Base-by-base conservation (phyloP, 2,888 invertebrate genomes). In the Dendrolimus pini region DNA sequence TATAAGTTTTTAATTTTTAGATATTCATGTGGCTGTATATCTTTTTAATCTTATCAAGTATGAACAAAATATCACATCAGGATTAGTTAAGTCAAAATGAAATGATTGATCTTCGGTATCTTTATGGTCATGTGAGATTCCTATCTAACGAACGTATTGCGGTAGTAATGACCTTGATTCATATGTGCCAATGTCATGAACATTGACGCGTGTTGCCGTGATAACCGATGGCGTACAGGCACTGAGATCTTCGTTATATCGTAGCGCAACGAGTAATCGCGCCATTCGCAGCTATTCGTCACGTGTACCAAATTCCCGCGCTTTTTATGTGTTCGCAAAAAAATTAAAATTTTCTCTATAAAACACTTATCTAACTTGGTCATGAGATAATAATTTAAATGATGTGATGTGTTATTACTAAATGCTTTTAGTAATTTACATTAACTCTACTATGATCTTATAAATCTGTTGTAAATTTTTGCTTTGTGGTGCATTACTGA, bases 161-260 rank as follows among this genome's bases (percentile, higher is more conserved):
- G 62, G 65, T 67, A 65, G 58, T 63, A 70, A 64, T 71, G 74
- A 62, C 79, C 75, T 76, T 75, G 73, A 63, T 58, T 60, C 61
- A 68, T 68, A 59, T 68, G 67, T 77, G 78, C 74, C 78, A 78
- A 62, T 77, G 78, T 71, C 72, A 76, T 63, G 67, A 66, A 70
- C 68, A 61, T 69, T 68, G 68, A 65, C 64, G 68, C 64, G 67
- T 60, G 47, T 47, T 67, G 61, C 58, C 62, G 65, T 70, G 67
- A 68, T 71, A 67, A 64, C 58, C 56, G 63, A 60, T 63, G 63
- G 54, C 55, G 56, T 47, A 58, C 55, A 54, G 56, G 54, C 53
- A 30, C 54, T 12, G 54, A 58, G 30, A 30, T 30, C 30, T 30
- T 30, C 30, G 30, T 30, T 30, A 6, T 30, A 30, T 30, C 30